phyloP scores from a whole-genome alignment of 1,140 invertebrate species.

The Nixonia krombeini region DNA sequence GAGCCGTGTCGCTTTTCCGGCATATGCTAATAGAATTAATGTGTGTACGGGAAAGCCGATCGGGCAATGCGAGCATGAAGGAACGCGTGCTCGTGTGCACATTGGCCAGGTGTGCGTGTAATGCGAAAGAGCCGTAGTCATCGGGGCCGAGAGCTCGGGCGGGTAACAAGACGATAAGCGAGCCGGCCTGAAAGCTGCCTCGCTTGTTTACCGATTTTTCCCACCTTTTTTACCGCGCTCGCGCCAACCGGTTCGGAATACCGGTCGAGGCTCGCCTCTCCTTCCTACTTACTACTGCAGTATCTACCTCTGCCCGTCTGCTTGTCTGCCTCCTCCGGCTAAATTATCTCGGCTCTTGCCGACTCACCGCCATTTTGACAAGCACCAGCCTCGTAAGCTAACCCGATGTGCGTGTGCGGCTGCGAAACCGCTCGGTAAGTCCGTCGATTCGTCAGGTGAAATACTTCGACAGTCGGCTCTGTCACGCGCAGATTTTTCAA shows the following conservation, averaged over 20 bases:
- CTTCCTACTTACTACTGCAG: conserved; percentile 17
- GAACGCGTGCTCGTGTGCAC: not conserved
- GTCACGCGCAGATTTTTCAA: no score
- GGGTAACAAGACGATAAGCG: conserved; percentile 31
- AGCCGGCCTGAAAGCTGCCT: conserved; percentile 32
- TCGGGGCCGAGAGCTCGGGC: not conserved
- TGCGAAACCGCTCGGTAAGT: no score
- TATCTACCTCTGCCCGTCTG: conserved; percentile 7
- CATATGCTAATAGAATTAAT: conserved; percentile 50
- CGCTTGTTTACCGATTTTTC: conserved; percentile 50
- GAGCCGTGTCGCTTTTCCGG: conserved; percentile 28
- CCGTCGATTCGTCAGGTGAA: no score
- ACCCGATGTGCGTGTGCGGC: no score
- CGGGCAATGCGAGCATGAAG: not conserved
- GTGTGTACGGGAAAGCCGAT: conserved; percentile 14
- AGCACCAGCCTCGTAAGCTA: no score
- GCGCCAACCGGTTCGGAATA: conserved; percentile 45
- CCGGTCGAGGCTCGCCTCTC: conserved; percentile 37
- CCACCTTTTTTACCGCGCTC: conserved; percentile 19
- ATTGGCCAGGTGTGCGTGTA: not conserved
- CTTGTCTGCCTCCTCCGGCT: conserved; percentile 7
- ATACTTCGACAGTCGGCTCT: no score
- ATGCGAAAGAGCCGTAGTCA: conserved; percentile 10
- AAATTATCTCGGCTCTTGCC: conserved; percentile 11
- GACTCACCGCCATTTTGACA: conserved; percentile 20